Base-by-base conservation (phyloP, 2,797 vertebrate genomes). In the Sebastes nivosus region DNA sequence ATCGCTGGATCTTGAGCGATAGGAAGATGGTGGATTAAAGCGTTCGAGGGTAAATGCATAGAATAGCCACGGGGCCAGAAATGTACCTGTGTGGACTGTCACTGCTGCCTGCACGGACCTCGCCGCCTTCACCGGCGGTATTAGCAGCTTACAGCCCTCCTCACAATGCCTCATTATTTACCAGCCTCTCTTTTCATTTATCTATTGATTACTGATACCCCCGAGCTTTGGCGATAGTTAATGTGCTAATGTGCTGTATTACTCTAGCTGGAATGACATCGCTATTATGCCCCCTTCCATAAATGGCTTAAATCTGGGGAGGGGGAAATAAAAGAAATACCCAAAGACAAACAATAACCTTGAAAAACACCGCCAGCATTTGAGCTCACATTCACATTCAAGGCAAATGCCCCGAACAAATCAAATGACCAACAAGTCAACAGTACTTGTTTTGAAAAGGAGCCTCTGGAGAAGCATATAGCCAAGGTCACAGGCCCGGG, bases 391-490 rank as follows among this genome's bases (percentile, higher is more conserved):
- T 92, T 92, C 82, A 76, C 90, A 92, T 90, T 91, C 86, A 87
- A 75, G 64, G 76, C 87, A 84, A 92, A 92, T 66, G 87, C 79
- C 88, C 82, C 58, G 79, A 83, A 90, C 92, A 90, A 92, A 92
- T 91, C 89, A 93, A 93, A 92, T 81, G 83, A 92, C 88, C 90
- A 89, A 83, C 84, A 83, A 90, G 90, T 93, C 91, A 92, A 92
- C 89, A 89, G 85, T 63, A 80, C 67, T 92, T 91, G 82, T 87
- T 93, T 90, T 93, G 87, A 95, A 92, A 90, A 69, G 89, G 81
- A 89, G 83, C 87, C 88, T 88, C 87, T 42, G 63, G 92, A 93
- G 87, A 75, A 88, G 67, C 73, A 16, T 85, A 61, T 8, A 84
- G 71, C 74, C 92, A 94, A 94, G 92, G 92, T 93, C 90, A 83